Conservation (phyloP, 2,113 vertebrate species). For the Malurus alboscapulatus region DNA sequence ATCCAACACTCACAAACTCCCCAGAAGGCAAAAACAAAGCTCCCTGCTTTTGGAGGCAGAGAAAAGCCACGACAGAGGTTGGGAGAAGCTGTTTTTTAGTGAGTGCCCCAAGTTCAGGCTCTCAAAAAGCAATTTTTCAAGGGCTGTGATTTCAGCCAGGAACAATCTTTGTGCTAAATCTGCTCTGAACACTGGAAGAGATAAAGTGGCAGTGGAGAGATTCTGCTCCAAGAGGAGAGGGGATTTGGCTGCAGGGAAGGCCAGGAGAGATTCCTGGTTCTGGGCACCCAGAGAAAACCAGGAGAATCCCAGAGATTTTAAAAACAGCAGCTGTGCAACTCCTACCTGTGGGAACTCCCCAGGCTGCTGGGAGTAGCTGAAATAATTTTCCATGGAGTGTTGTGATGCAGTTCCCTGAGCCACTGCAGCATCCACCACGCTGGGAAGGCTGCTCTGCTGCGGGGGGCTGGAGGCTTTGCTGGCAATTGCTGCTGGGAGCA, state of each 20-base stretch:
- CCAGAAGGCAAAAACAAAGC: neutral
- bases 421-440: conserved; percentile 69
- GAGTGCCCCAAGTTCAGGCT: neutral
- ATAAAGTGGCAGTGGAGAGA: neutral
- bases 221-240: neutral
- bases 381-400: conserved; percentile 78
- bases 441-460: conserved; percentile 72
- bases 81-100: neutral
- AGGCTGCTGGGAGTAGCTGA: conserved; percentile 82
- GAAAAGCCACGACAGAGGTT: neutral
- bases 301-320: neutral
- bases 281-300: neutral
- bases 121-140: neutral
- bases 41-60: neutral
- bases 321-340: neutral
- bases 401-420: conserved; percentile 79
- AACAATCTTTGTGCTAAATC: neutral
- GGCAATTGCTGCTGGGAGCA: conserved; percentile 71
- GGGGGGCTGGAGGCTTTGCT: conserved; percentile 76
- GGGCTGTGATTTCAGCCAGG: neutral
- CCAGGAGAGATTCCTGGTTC: fast-evolving
- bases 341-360: conserved; percentile 79
- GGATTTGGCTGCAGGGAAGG: neutral
- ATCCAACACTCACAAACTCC: neutral
- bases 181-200: neutral